Percentiles rank a stretch among this genome's conserved stretches.
Conservation (phyloP, 1,140 invertebrate genomes). For the Drosophila simulans region DNA sequence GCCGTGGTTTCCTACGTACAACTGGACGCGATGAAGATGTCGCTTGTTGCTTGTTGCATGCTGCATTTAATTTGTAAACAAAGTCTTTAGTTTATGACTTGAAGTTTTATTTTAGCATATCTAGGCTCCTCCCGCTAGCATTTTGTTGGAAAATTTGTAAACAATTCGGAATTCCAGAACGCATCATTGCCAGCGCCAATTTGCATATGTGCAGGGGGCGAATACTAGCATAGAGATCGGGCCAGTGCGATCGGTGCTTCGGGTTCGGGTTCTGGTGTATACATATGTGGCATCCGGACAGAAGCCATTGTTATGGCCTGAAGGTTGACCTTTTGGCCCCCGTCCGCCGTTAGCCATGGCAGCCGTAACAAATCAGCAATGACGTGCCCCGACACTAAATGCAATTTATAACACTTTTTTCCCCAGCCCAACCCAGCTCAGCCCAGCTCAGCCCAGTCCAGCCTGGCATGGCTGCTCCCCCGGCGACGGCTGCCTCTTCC, state of each 20-base stretch:
- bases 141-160: conserved; percentile 80
- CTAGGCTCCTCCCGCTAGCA: conserved; percentile 55
- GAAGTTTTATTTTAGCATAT: conserved; percentile 80
- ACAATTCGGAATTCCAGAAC: conserved; percentile 70
- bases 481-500: not conserved
- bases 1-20: not conserved
- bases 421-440: not conserved
- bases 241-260: not conserved
- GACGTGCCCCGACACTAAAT: conserved; percentile 77
- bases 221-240: not conserved
- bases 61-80: conserved; percentile 84
- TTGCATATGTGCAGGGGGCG: conserved; percentile 50
- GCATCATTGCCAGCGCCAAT: conserved; percentile 41
- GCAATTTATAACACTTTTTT: conserved; percentile 80
- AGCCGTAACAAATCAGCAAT: conserved; percentile 80
- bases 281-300: not conserved
- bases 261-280: no score
- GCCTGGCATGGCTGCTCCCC: not conserved
- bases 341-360: conserved; percentile 35
- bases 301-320: conserved; percentile 42
- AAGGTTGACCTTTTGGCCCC: conserved; percentile 62
- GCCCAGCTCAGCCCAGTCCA: not conserved
- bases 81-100: conserved; percentile 84
- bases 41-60: conserved; percentile 78
- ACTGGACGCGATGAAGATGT: conserved; percentile 64